Conservation (phyloP, 2,113 vertebrate species). For the Myrmecophaga tridactyla region DNA sequence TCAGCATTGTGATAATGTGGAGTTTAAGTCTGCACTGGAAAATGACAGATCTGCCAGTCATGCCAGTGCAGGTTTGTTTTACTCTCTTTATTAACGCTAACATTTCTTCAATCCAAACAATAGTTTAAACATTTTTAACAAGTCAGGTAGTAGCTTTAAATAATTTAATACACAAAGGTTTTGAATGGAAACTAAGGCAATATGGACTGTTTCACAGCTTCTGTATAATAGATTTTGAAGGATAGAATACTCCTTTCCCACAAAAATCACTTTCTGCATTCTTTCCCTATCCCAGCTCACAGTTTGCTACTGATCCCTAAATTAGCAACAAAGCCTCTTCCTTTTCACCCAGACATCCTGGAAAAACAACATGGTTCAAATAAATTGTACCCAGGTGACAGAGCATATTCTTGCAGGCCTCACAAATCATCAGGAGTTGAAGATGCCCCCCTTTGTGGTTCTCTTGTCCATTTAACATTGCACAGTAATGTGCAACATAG, state of each 20-base stretch:
- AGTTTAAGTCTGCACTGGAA: not conserved
- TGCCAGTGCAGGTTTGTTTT: not conserved
- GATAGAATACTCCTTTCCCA: too few relatives aligned
- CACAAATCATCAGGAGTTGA: slow-evolving; percentile 54
- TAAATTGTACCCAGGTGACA: slow-evolving; percentile 31
- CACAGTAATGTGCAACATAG: too few relatives aligned
- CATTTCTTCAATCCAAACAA: not conserved
- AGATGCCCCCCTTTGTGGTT: too few relatives aligned
- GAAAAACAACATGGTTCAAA: not conserved
- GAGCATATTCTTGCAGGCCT: slow-evolving; percentile 52
- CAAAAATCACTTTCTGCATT: too few relatives aligned
- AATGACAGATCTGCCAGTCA: not conserved
- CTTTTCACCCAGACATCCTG: not conserved
- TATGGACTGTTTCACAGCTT: not conserved
- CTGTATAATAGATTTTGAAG: not conserved
- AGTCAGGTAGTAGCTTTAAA: not conserved
- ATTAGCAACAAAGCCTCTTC: not conserved
- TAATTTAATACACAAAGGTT: not conserved
- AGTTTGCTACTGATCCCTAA: too few relatives aligned
- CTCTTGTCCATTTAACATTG: too few relatives aligned
- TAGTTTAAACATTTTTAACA: not conserved
- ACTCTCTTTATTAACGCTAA: not conserved
- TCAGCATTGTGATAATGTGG: too few relatives aligned
- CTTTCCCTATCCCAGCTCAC: too few relatives aligned
- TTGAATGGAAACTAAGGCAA: not conserved